A percentile compares a stretch with the other conserved stretches of the same genome.
Evolutionary conservation across 2,888 invertebrate genomes (phyloP).

Genomic region (Cecidostiba fungosa): DNA sequence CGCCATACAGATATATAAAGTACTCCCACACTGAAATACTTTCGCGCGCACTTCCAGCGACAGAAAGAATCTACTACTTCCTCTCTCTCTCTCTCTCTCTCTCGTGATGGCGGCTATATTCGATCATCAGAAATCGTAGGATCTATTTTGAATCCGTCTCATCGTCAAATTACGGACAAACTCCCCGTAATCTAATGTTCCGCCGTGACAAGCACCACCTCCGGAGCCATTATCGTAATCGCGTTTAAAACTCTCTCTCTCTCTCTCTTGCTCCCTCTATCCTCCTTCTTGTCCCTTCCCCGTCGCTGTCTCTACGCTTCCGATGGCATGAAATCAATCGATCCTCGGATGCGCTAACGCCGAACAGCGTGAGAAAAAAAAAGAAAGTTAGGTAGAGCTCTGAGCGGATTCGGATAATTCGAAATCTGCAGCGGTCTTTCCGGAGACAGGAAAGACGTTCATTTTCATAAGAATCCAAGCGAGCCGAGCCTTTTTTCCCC

Average conservation of each 20-base stretch:
- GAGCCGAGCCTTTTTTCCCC: too few relatives aligned
- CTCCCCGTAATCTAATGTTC: constrained; percentile 58
- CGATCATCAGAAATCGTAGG: constrained; percentile 45
- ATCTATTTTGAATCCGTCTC: constrained; percentile 58
- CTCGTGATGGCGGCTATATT: neutral
- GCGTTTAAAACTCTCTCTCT: constrained; percentile 49
- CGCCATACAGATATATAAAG: constrained; percentile 2
- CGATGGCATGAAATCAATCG: constrained; percentile 48
- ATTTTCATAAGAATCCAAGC: neutral
- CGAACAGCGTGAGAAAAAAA: neutral
- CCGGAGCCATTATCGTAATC: constrained; percentile 56
- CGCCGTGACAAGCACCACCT: constrained; percentile 30
- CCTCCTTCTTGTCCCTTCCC: neutral
- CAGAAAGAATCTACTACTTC: too few relatives aligned
- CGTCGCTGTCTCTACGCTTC: neutral
- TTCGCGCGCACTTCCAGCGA: neutral
- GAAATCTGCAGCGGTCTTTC: neutral
- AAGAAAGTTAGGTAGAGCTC: neutral
- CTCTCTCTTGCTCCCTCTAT: neutral
- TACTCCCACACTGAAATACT: neutral
- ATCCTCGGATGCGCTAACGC: constrained; percentile 24
- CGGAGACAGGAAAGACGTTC: neutral
- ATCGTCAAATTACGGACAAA: constrained; percentile 61
- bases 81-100: neutral
- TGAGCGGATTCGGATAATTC: constrained; percentile 9